These are phyloP conservation scores for Drosophila setosimentum DNA, from an alignment of 2,888 invertebrate species.

Conservation along the genomic window DNA sequence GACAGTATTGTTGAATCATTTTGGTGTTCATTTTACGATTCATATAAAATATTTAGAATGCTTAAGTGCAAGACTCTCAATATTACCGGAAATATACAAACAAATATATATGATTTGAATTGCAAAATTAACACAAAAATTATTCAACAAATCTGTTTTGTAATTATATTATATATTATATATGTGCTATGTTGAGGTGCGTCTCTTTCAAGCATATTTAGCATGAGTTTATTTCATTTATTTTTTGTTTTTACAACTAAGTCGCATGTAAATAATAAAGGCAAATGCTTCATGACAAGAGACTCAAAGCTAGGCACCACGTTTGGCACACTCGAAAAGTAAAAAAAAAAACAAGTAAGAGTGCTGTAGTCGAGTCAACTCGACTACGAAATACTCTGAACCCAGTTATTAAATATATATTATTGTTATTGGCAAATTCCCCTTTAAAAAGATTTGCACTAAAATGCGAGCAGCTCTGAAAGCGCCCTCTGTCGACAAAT, in stretches of 20 bases:
- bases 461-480: no score
- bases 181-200: constrained; percentile 15
- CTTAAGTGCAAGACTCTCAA: background rate
- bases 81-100: background rate
- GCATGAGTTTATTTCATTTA: background rate
- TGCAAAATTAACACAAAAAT: background rate
- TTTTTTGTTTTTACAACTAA: constrained; percentile 65
- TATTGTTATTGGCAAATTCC: no score
- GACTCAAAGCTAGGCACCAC: constrained; percentile 42
- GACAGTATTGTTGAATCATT: background rate
- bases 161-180: background rate
- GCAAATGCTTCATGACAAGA: constrained; percentile 31
- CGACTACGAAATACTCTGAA: no score
- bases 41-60: background rate
- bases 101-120: background rate
- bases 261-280: constrained; percentile 66
- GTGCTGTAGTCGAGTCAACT: no score
- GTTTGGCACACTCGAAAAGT: constrained; percentile 27
- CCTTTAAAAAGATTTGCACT: no score
- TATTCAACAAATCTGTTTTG: background rate
- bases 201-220: constrained; percentile 12
- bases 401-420: no score
- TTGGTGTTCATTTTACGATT: background rate
- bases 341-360: constrained; percentile 12
- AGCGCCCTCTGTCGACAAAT: no score